Base-by-base conservation (phyloP, 2,113 vertebrate species). In the Bos indicus region DNA sequence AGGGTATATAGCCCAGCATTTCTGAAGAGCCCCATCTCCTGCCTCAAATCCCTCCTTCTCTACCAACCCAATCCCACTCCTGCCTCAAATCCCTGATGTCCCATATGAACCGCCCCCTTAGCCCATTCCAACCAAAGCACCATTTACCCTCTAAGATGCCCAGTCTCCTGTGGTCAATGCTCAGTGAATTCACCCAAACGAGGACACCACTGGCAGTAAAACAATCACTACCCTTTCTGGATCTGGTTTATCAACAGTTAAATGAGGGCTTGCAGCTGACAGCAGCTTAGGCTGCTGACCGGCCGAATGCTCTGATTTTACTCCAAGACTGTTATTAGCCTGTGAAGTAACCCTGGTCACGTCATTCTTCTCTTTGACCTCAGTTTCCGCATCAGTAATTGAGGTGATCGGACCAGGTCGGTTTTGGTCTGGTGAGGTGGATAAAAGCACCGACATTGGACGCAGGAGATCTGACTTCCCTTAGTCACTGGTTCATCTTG, bases 71-170 rank as follows among this genome's bases (percentile, higher is more conserved):
- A 14, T 40, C 33, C 57, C 4, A 17, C 30, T 30, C 40, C 40
- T 40, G 40, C 40, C 40, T 40, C 40, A 40, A 5, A 15, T 7
- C 4, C 13, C 80, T 77, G 4, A 19, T 15, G 26, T 48, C 46
- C 54, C 60, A 7, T 51, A 51, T 46, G n/a, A 59, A 51, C 81
- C 5, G 59, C 71, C 26, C 67, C 30, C 48, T 74, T 6, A 23
- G 40, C 19, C 85, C 26, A 0, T 16, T 78, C 48, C 56, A 84
- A 64, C 15, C 56, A 89, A 54, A 40, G 56, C 54, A 60, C 46
- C 25, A 6, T 26, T 17, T 0, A 7, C 17, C 40, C 13, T 0
- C 40, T 5, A 6, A 13, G 62, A 26, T 36, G 46, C 36, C 28
- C 19, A 28, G 28, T 60, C 57, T 51, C 64, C 26, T 4, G 0